phyloP scores from a whole-genome alignment of 64 coral and sea anemone genomes.

The Anthopleura sola region DNA sequence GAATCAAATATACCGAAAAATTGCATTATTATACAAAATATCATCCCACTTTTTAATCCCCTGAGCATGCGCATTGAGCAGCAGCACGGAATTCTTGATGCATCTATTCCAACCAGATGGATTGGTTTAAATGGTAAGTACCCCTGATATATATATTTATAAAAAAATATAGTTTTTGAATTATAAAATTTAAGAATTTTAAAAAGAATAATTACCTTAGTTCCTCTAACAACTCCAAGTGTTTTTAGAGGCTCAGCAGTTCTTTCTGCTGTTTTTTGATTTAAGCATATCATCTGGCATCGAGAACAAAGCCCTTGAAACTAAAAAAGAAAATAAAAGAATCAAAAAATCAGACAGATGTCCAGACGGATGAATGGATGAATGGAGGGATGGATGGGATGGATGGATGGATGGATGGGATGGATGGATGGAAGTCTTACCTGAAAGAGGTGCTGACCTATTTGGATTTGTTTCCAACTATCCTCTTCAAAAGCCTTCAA shows the following conservation, averaged over 20 bases:
- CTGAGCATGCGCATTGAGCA: too few species aligned
- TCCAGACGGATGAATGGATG: not conserved
- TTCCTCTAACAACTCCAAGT: slow-evolving; percentile 53
- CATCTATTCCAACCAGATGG: too few species aligned
- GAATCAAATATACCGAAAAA: too few species aligned
- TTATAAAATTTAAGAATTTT: too few species aligned
- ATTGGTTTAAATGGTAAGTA: too few species aligned
- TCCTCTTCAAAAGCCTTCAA: slow-evolving; percentile 45
- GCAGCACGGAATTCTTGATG: too few species aligned
- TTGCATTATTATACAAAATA: too few species aligned
- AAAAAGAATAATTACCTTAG: slow-evolving; percentile 25
- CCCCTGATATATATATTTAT: too few species aligned
- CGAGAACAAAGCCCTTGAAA: slow-evolving; percentile 77
- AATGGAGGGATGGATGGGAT: not conserved
- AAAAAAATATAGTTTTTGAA: too few species aligned
- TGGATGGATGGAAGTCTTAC: not conserved
- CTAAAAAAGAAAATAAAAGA: not conserved
- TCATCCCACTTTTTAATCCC: too few species aligned
- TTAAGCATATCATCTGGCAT: slow-evolving; percentile 89
- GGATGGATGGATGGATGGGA: not conserved
- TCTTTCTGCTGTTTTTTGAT: slow-evolving; percentile 78
- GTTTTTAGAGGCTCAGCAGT: slow-evolving; percentile 74
- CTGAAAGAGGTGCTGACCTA: slow-evolving; percentile 39
- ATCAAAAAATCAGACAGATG: not conserved
- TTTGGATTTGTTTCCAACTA: slow-evolving; percentile 23